Evolutionary conservation across 2,797 vertebrate genomes (phyloP).

Genomic region (Uromys caudimaculatus): DNA sequence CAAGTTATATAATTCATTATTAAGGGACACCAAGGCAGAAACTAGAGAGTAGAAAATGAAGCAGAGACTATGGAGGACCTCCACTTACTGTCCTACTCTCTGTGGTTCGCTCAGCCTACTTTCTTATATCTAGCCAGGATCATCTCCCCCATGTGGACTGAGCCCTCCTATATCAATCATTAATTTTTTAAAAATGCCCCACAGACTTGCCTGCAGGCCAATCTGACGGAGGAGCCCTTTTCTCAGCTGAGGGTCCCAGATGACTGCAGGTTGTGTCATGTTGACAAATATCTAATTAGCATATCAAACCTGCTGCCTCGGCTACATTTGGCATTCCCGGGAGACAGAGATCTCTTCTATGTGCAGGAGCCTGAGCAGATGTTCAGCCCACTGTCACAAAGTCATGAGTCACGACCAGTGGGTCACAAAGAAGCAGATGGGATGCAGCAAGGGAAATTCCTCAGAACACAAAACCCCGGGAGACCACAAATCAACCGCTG

Average conservation of each 20-base stretch:
- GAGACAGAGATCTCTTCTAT: neutral
- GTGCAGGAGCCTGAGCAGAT: neutral
- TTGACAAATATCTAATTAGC: neutral
- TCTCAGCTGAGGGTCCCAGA: neutral
- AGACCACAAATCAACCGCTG: neutral
- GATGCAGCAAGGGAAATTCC: neutral
- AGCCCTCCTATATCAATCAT: neutral
- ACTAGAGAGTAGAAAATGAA: neutral
- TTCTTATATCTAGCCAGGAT: neutral
- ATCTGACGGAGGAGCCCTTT: neutral
- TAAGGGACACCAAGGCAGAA: neutral
- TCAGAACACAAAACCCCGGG: neutral
- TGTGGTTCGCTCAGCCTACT: neutral
- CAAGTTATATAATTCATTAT: neutral
- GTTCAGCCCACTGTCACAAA: neutral
- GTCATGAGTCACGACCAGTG: slow-evolving; percentile 10
- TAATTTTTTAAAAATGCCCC: neutral
- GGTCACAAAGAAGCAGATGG: slow-evolving; percentile 22
- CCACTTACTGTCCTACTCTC: neutral
- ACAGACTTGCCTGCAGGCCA: neutral
- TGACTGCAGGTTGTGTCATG: neutral
- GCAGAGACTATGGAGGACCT: neutral
- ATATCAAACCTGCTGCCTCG: neutral
- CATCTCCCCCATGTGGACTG: too few relatives aligned
- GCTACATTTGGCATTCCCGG: neutral